Evolutionary conservation across 2,113 vertebrate species (phyloP), one percentile per base, ranked within the genome.

Genomic region (Ammospiza caudacuta): DNA sequence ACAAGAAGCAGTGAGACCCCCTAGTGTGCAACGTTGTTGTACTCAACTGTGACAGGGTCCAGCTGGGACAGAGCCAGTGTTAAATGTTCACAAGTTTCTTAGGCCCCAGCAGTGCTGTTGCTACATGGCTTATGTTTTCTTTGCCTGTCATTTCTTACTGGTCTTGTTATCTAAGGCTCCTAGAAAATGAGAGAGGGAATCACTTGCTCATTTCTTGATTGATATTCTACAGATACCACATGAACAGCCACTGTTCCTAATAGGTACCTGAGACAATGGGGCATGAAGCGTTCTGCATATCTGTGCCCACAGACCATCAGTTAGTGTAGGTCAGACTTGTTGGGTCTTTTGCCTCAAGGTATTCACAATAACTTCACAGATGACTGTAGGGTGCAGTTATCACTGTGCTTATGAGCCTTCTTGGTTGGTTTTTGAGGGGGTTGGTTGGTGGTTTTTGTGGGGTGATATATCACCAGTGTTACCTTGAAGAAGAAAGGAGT

Each of bases 341-440:
- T 52, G 27, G 19, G 22, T 79, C 27, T 75, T 91, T 57, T 68
- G 16, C 44, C 29, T 82, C 23, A 59, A 29, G 35, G 46, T 18
- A 75, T 22, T 51, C 52, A 31, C 39, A 74, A 2, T 46, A 83
- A n/a, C 33, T 61, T 92, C 11, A 69, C 12, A 17, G 54, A 33
- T 73, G 51, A 77, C 44, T 57, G 12, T 31, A 84, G 12, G 44
- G 12, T 57, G 14, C n/a, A 33, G 6, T 57, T 16, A 11, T 59
- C 11, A 5, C 18, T 72, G 29, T 76, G 22, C 39, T 63, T 66
- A 44, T 4, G 21, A 76, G 35, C 35, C 41, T 37, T 31, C 18
- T 22, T 55, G 18, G 5, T 35, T 69, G 16, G 2, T 33, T 28
- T n/a, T 15, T 4, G 4, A 5, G 33, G 14, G 1, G 8, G 1